Evolutionary conservation across 2,888 invertebrate species (phyloP).

Genomic region (Congeria kusceri): DNA sequence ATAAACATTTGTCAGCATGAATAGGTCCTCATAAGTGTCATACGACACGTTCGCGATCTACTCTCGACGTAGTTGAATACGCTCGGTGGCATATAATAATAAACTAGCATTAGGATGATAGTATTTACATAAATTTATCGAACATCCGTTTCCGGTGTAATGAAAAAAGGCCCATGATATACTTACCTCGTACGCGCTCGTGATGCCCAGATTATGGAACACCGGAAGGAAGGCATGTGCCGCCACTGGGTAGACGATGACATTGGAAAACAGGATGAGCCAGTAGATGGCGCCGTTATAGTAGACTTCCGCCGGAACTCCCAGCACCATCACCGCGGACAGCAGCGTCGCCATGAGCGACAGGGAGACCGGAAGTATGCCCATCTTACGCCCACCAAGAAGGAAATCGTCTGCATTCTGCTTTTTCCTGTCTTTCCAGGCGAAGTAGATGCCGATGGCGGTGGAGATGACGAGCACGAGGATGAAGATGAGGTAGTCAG

Average conservation of each 20-base stretch:
- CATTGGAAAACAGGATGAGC: conserved; percentile 88
- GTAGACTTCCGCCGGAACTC: conserved; percentile 78
- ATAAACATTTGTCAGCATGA: too few relatives aligned
- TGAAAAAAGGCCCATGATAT: too few relatives aligned
- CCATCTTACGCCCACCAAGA: conserved; percentile 76
- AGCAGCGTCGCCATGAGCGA: conserved; percentile 78
- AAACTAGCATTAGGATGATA: too few relatives aligned
- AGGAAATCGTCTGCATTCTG: conserved; percentile 75
- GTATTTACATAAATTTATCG: too few relatives aligned
- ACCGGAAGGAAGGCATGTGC: conserved; percentile 79
- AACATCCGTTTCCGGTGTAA: too few relatives aligned
- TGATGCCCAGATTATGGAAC: conserved; percentile 75
- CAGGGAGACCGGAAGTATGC: conserved; percentile 73
- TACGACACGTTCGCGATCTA: too few relatives aligned
- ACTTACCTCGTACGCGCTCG: conserved; percentile 80
- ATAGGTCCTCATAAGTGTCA: too few relatives aligned
- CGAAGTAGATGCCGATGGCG: conserved; percentile 74
- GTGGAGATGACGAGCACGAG: conserved; percentile 72
- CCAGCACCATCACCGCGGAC: conserved; percentile 78
- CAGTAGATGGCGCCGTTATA: conserved; percentile 89
- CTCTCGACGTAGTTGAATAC: too few relatives aligned
- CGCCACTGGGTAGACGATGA: conserved; percentile 89
- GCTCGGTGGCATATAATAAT: too few relatives aligned
- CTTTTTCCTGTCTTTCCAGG: conserved; percentile 66
- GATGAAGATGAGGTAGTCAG: conserved; percentile 77